These are phyloP conservation scores for Scophthalmus maximus DNA, from an alignment of 2,113 vertebrate species.

Conservation along the genomic window DNA sequence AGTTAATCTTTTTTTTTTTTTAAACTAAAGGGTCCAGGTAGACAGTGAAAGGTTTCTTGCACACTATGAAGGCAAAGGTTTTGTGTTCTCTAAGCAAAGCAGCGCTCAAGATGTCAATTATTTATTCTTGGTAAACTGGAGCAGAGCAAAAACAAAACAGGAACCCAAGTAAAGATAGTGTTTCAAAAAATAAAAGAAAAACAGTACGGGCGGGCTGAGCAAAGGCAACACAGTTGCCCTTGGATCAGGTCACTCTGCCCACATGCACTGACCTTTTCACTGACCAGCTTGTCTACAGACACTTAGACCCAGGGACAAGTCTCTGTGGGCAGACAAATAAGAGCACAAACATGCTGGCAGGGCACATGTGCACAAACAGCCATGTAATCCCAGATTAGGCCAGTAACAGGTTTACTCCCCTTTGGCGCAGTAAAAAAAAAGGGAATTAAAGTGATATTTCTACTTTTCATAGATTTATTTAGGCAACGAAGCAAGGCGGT, in stretches of 20 bases:
- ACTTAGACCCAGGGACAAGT: conserved; percentile 21
- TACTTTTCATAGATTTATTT: conserved; percentile 11
- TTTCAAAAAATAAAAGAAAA: background rate
- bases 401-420: conserved; percentile 1
- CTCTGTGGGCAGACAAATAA: conserved; percentile 43
- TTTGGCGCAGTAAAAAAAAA: background rate
- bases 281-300: conserved; percentile 43
- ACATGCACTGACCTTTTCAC: conserved; percentile 51
- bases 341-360: conserved; percentile 14
- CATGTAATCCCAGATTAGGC: background rate
- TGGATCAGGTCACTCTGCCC: conserved; percentile 55
- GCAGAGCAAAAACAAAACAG: conserved; percentile 11
- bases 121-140: background rate
- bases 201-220: background rate
- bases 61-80: background rate
- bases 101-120: background rate
- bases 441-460: background rate
- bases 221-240: conserved; percentile 30
- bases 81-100: background rate
- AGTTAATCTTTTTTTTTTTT: too few species aligned
- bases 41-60: background rate
- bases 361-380: conserved; percentile 1
- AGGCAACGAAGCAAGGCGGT: conserved; percentile 6
- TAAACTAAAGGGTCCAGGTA: background rate
- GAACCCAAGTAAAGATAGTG: background rate